Evolutionary conservation across 1,140 invertebrate species (phyloP), one percentile per base, ranked within the genome.

Genomic region (Pseudomyrmex pallidus): DNA sequence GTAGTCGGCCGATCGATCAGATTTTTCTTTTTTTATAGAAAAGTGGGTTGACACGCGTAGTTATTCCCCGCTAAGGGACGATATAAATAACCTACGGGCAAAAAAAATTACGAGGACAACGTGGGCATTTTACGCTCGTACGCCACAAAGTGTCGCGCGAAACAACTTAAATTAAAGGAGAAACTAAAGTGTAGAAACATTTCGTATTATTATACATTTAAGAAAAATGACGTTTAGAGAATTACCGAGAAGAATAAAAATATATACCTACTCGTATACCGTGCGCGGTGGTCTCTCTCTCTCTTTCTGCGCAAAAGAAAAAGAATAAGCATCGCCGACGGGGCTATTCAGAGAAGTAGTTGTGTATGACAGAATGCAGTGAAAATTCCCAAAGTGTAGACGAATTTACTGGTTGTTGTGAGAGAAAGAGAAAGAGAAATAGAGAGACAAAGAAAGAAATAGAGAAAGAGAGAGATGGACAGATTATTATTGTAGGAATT

Each of bases 21-120:
- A 59, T 72, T 80, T 61, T 80, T 80, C 66, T 80, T 80, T 80
- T 80, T 80, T 80, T 80, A 80, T 80, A 80, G 76, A 59, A 80
- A 80, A 80, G 76, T 80, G 66, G 76, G 76, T 72, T 80, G 76
- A 78, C 35, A 44, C 54, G 15, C 76, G 66, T 44, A 77, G 76
- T 61, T 80, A 80, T 80, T 80, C 66, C 76, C 64, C 76, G 76
- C 66, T 25, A 50, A 80, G 76, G 76, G 66, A 80, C 12, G 76
- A 50, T 80, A 80, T 80, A 80, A 80, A 80, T 80, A 80, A 78
- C 52, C 52, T 54, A 50, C 20, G n/a, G 66, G 54, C 76, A 80
- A 80, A 80, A 80, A 80, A 80, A 80, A 57, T 80, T 80, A 80
- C 76, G 76, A 80, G 76, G 76, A 80, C 76, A 70, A 48, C 25